These are phyloP conservation scores for Ataeniobius toweri DNA, from an alignment of 2,797 vertebrate species.

Conservation along the genomic window DNA sequence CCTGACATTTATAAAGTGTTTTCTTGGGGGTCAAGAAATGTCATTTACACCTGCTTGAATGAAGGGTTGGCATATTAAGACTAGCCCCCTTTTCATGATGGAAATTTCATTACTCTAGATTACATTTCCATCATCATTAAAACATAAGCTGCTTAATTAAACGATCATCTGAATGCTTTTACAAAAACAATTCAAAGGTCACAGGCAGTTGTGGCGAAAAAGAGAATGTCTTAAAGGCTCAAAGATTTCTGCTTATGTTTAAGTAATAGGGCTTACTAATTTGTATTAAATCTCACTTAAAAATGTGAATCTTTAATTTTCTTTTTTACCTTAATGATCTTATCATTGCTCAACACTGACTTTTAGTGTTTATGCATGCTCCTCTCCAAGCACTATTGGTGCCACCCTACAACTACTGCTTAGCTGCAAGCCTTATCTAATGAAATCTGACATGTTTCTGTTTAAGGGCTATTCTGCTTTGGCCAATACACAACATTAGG, in stretches of 20 bases:
- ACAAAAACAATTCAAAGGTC: conserved; percentile 35
- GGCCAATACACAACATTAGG: conserved; percentile 70
- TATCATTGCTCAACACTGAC: background rate
- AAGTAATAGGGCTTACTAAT: background rate
- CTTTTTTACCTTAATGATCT: background rate
- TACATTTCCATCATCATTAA: conserved; percentile 92
- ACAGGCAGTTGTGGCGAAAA: conserved; percentile 25
- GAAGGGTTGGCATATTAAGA: conserved; percentile 61
- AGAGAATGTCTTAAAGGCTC: conserved; percentile 12
- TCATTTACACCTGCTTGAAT: conserved; percentile 70
- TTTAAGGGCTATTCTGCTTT: conserved; percentile 72
- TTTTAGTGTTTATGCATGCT: conserved; percentile 23
- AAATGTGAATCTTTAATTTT: background rate
- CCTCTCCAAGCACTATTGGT: conserved; percentile 42
- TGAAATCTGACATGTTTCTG: conserved; percentile 74
- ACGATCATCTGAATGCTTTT: conserved; percentile 39
- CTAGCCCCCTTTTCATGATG: conserved; percentile 85
- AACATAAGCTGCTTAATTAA: conserved; percentile 77
- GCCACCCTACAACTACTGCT: conserved; percentile 46
- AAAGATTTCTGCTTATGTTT: background rate
- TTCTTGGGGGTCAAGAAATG: conserved; percentile 49
- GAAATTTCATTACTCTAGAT: conserved; percentile 91
- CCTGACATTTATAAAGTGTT: conserved; percentile 49
- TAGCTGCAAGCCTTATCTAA: conserved; percentile 62
- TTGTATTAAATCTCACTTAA: background rate